Evolutionary conservation across 2,888 invertebrate species (phyloP).

Genomic region (Oeneis ivallda): DNA sequence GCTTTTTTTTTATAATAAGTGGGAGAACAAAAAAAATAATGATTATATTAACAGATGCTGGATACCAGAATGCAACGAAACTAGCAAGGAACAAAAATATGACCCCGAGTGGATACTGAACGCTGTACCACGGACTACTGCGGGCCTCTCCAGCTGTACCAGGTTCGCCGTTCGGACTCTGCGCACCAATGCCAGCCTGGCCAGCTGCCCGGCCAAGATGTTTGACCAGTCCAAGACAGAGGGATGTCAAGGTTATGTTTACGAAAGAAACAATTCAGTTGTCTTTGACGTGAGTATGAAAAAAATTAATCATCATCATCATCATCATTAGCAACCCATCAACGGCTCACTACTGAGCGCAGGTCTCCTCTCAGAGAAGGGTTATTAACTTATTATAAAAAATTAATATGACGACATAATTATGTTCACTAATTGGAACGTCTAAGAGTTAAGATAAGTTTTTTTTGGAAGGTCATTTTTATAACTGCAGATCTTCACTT

Average conservation of each 20-base stretch:
- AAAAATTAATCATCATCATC: too few relatives aligned
- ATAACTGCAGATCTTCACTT: neutral
- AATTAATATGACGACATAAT: too few relatives aligned
- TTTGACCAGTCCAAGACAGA: constrained; percentile 47
- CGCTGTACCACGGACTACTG: constrained; percentile 62
- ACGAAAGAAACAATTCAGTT: constrained; percentile 61
- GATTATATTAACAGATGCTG: constrained; percentile 60
- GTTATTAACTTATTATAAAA: too few relatives aligned
- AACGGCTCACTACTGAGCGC: too few relatives aligned
- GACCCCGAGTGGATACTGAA: constrained; percentile 68
- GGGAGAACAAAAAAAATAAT: too few relatives aligned
- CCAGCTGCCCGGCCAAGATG: constrained; percentile 54
- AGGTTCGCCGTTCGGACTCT: constrained; percentile 55
- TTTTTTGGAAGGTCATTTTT: neutral
- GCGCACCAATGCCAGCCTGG: constrained; percentile 50
- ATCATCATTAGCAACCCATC: too few relatives aligned
- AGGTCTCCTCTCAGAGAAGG: too few relatives aligned
- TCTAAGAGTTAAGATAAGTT: too few relatives aligned
- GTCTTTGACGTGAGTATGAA: constrained; percentile 63
- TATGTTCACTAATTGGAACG: too few relatives aligned
- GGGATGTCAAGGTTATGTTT: constrained; percentile 58
- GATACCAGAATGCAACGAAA: constrained; percentile 76
- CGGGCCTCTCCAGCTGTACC: constrained; percentile 67
- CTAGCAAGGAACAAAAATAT: constrained; percentile 53
- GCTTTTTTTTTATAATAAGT: too few relatives aligned